Conservation (phyloP, 2,888 invertebrate genomes). For the Cistogaster globosa region DNA sequence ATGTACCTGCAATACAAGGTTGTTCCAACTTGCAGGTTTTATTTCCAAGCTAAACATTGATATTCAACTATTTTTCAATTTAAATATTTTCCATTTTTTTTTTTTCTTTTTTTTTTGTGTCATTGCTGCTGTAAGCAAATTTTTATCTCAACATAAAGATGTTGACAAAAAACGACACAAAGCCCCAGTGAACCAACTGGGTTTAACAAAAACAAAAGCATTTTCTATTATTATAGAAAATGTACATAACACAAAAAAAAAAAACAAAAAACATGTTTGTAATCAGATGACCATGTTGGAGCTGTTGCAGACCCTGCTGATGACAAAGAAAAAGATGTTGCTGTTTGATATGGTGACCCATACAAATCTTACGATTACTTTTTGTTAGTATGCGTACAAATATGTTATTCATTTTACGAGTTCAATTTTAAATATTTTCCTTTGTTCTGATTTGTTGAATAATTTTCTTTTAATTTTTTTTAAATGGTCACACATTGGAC, state of each 20-base stretch:
- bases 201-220: slow-evolving; percentile 17
- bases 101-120: neutral
- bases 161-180: slow-evolving; percentile 67
- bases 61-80: slow-evolving; percentile 24
- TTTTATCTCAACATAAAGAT: slow-evolving; percentile 68
- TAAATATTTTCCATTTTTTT: neutral
- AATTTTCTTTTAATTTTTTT: slow-evolving; percentile 18
- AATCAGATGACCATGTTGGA: slow-evolving; percentile 64
- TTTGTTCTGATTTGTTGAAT: slow-evolving; percentile 27
- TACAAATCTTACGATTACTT: slow-evolving; percentile 45
- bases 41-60: slow-evolving; percentile 24
- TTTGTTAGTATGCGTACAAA: slow-evolving; percentile 24
- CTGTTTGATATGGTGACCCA: slow-evolving; percentile 38
- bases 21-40: slow-evolving; percentile 40
- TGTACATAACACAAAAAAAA: neutral
- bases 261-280: slow-evolving; percentile 40
- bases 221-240: slow-evolving; percentile 31
- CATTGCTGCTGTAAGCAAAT: slow-evolving; percentile 58
- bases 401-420: slow-evolving; percentile 26
- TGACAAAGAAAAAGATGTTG: slow-evolving; percentile 43
- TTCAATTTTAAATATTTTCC: slow-evolving; percentile 17
- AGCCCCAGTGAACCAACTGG: slow-evolving; percentile 64
- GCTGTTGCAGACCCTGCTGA: slow-evolving; percentile 17
- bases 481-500: slow-evolving; percentile 61
- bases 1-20: slow-evolving; percentile 34